phyloP scores from a whole-genome alignment of 2,888 invertebrate species.

The Girardia tigrina region DNA sequence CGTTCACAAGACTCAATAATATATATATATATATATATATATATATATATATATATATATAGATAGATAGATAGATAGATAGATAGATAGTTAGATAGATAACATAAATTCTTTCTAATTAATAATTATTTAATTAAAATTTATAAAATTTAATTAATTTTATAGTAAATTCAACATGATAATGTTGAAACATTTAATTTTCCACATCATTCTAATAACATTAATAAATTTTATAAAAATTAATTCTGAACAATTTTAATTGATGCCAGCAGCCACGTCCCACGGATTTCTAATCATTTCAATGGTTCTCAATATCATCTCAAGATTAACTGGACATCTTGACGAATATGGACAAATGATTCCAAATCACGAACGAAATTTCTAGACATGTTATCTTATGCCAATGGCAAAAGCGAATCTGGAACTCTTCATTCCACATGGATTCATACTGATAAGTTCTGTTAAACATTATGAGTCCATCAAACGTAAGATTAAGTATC shows the following conservation, averaged over 20 bases:
- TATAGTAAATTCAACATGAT: too few species aligned
- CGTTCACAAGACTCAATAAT: too few species aligned
- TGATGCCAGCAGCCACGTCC: conserved; percentile 20
- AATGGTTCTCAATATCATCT: conserved; percentile 10
- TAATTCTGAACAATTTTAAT: not conserved
- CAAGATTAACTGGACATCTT: conserved; percentile 23
- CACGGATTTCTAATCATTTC: not conserved
- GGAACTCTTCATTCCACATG: not conserved
- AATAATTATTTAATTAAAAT: too few species aligned
- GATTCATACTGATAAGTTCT: not conserved
- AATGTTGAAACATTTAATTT: not conserved
- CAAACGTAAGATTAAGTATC: not conserved
- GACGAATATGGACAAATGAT: not conserved
- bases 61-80: too few species aligned
- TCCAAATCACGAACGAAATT: conserved; percentile 12
- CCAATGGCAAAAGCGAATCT: not conserved
- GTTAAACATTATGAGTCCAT: not conserved
- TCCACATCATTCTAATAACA: not conserved
- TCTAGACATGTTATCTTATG: not conserved
- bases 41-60: too few species aligned
- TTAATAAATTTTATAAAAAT: not conserved
- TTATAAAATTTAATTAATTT: too few species aligned
- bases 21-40: too few species aligned
- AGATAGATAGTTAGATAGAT: too few species aligned
- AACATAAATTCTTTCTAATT: too few species aligned